A percentile compares a stretch with the other conserved stretches of the same genome.
phyloP scores from a whole-genome alignment of 2,888 invertebrate genomes.

The Listrodromus nycthemerus region DNA sequence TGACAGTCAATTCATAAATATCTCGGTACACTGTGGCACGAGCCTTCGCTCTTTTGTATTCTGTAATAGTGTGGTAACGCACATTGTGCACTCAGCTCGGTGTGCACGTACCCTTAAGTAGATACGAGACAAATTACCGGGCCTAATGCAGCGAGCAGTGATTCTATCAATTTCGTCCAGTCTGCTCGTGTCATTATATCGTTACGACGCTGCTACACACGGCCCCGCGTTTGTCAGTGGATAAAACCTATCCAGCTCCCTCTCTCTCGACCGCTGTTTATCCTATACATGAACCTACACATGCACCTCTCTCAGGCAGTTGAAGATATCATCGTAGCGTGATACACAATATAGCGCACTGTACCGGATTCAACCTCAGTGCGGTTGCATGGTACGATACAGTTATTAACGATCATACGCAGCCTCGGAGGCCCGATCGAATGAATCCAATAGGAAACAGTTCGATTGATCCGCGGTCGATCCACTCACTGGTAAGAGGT shows the following conservation, averaged over 20 bases:
- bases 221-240: slow-evolving; percentile 50
- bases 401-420: not conserved
- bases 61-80: slow-evolving; percentile 8
- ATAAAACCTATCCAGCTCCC: slow-evolving; percentile 48
- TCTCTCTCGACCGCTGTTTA: slow-evolving; percentile 31
- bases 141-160: slow-evolving; percentile 78
- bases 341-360: slow-evolving; percentile 52
- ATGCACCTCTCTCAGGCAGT: slow-evolving; percentile 35
- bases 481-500: not conserved
- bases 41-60: slow-evolving; percentile 65
- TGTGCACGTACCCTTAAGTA: slow-evolving; percentile 67
- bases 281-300: not conserved
- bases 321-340: slow-evolving; percentile 49
- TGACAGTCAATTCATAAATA: slow-evolving; percentile 53
- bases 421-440: slow-evolving; percentile 33
- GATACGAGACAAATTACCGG: slow-evolving; percentile 76
- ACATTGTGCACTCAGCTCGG: slow-evolving; percentile 9
- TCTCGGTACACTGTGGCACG: slow-evolving; percentile 67
- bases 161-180: slow-evolving; percentile 82
- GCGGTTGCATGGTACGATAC: slow-evolving; percentile 20
- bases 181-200: slow-evolving; percentile 81
- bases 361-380: slow-evolving; percentile 53
- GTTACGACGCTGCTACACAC: slow-evolving; percentile 76
- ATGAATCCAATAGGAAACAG: slow-evolving; percentile 21
- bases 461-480: slow-evolving; percentile 11